Percentiles rank a stretch among this genome's conserved stretches.
Conservation (phyloP, 2,113 vertebrate genomes). For the Hepsetus odoe region DNA sequence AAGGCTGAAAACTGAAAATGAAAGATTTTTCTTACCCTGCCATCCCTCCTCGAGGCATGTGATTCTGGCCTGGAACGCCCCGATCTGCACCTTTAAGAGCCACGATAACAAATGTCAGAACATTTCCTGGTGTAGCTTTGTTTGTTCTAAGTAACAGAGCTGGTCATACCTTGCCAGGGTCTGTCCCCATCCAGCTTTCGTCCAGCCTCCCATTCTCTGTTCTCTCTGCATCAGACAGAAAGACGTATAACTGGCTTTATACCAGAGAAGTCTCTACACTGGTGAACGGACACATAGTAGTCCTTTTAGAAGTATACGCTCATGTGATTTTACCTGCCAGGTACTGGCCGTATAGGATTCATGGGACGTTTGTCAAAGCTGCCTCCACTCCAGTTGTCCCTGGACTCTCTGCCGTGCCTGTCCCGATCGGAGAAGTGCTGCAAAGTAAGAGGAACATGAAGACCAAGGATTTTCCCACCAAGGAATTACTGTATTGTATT, state of each 20-base stretch:
- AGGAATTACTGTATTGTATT: too few relatives aligned
- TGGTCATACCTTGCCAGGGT: constrained; percentile 78
- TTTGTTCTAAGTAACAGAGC: not conserved
- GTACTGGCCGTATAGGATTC: constrained; percentile 58
- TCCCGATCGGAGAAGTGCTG: constrained; percentile 92
- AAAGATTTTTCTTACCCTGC: constrained; percentile 81
- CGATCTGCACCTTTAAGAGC: constrained; percentile 79
- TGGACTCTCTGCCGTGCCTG: constrained; percentile 83
- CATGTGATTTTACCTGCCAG: constrained; percentile 1
- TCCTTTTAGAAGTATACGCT: too few relatives aligned
- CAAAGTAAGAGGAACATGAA: constrained; percentile 27
- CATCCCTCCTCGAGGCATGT: constrained; percentile 82
- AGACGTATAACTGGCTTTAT: too few relatives aligned
- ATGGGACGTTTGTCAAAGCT: constrained; percentile 82
- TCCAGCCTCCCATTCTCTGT: constrained; percentile 87
- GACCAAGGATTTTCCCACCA: too few relatives aligned
- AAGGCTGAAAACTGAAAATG: too few relatives aligned
- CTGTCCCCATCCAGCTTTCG: constrained; percentile 86
- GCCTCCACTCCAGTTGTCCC: constrained; percentile 80
- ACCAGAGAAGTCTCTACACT: too few relatives aligned
- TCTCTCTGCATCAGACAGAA: constrained; percentile 70
- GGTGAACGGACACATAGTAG: too few relatives aligned
- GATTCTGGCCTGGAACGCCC: constrained; percentile 79
- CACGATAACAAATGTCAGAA: not conserved
- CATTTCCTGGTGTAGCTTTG: rapidly evolving